phyloP scores from a whole-genome alignment of 2,113 vertebrate species.

The Bos taurus region DNA sequence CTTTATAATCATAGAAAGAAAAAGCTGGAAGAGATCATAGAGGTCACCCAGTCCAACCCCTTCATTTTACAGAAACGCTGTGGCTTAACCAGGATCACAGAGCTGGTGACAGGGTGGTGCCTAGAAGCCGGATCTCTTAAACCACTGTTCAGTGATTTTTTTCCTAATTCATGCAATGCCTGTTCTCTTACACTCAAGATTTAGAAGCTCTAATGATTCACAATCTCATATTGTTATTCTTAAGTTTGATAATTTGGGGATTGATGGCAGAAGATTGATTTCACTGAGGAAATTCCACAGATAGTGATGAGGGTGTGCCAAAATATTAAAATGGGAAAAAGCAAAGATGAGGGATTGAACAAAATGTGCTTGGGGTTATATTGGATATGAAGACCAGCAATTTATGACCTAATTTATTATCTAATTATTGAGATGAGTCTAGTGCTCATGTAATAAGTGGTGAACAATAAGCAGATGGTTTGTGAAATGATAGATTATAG shows the following conservation, averaged over 20 bases:
- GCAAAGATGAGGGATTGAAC: not conserved
- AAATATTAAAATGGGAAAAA: not conserved
- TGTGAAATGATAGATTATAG: not conserved
- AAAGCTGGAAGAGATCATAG: not conserved
- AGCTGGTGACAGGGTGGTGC: not conserved
- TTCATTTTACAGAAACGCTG: not conserved
- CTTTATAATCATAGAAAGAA: slow-evolving; percentile 4
- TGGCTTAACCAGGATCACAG: not conserved
- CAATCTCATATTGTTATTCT: not conserved
- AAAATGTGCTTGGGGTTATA: not conserved
- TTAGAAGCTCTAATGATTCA: not conserved
- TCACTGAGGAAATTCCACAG: not conserved
- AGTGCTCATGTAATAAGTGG: not conserved
- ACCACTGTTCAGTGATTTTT: not conserved
- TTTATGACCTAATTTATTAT: not conserved
- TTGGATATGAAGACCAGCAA: not conserved
- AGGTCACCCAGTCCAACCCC: not conserved
- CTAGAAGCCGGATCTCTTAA: not conserved
- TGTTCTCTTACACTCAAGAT: not conserved
- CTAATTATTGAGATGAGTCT: not conserved
- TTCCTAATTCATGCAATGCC: not conserved
- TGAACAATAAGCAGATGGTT: not conserved
- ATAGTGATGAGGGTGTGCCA: not conserved
- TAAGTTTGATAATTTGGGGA: not conserved
- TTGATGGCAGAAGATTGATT: not conserved